Percentiles rank a stretch among this genome's conserved stretches.
These are phyloP conservation scores for Pseudoatta argentina DNA, from an alignment of 1,140 invertebrate species.

Conservation along the genomic window DNA sequence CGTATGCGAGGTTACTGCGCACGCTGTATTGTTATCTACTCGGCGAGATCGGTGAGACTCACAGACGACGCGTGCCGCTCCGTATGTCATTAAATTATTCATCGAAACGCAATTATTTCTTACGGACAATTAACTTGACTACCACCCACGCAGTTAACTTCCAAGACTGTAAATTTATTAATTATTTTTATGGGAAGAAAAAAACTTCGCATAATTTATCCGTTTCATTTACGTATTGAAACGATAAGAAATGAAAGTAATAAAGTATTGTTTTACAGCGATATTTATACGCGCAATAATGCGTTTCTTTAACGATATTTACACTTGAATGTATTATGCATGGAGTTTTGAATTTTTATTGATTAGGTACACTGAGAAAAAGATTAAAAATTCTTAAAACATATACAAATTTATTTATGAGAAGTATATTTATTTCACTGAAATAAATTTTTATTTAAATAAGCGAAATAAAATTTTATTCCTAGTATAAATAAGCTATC, in stretches of 20 bases:
- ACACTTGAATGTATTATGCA: background rate
- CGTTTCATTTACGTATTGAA: background rate
- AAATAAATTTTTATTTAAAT: no score
- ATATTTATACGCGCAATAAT: background rate
- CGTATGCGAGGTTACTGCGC: background rate
- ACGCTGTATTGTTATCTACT: background rate
- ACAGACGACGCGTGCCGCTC: background rate
- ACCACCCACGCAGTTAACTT: background rate
- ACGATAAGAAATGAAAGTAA: background rate
- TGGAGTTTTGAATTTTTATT: background rate
- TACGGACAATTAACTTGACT: background rate
- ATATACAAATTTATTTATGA: no score
- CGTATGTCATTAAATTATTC: background rate
- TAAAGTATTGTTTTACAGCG: background rate
- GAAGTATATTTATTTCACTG: no score
- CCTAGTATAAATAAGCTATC: no score
- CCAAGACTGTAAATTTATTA: background rate
- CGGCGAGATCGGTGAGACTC: background rate
- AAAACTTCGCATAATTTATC: background rate
- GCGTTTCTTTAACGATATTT: background rate
- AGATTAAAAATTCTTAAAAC: no score
- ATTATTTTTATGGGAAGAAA: background rate
- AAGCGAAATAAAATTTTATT: no score
- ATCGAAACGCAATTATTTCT: background rate
- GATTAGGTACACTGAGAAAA: background rate